Evolutionary conservation across 2,797 vertebrate species (phyloP), one percentile per base, ranked within the genome.

Genomic region (Falco berigora): DNA sequence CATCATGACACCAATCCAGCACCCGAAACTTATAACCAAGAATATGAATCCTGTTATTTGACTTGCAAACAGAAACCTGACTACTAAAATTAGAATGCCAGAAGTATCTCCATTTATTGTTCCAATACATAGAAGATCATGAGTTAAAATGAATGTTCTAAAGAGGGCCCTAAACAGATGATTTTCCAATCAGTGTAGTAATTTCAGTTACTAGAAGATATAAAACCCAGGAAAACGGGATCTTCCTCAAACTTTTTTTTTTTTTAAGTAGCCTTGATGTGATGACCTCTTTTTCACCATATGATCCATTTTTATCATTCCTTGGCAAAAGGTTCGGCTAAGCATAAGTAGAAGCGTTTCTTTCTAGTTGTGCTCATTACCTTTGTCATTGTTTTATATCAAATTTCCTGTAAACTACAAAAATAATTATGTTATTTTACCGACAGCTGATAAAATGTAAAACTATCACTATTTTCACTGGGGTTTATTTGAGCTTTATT

Each of bases 321-420:
- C 14, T 50, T 75, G 20, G 23, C 27, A 75, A 68, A 71, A 82
- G 6, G 10, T 38, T 38, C 18, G 75, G 6, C 10, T 87, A 63
- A 47, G 27, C 8, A 3, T 23, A 62, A 38, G 3, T 1, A 52
- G 9, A 49, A 58, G 10, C 36, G 27, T 20, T 76, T n/a, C 30
- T 2, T 11, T 86, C 67, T 21, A 63, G 11, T n/a, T 84, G 2
- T 32, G 18, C 21, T 69, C 0, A 0, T 6, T 68, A 81, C 5
- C 15, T 58, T 34, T 38, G 15, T 38, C 12, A 64, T 69, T 0
- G 1, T 28, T 72, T 64, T 32, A 38, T 23, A 52, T 4, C 7
- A 75, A 72, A 84, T 69, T 27, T 44, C 20, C 7, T 50, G 14
- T 24, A 73, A 73, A 27, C 47, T 50, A 73, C 13, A 71, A 72